Evolutionary conservation across 2,888 invertebrate species (phyloP).

Genomic region (Phengaris arion): DNA sequence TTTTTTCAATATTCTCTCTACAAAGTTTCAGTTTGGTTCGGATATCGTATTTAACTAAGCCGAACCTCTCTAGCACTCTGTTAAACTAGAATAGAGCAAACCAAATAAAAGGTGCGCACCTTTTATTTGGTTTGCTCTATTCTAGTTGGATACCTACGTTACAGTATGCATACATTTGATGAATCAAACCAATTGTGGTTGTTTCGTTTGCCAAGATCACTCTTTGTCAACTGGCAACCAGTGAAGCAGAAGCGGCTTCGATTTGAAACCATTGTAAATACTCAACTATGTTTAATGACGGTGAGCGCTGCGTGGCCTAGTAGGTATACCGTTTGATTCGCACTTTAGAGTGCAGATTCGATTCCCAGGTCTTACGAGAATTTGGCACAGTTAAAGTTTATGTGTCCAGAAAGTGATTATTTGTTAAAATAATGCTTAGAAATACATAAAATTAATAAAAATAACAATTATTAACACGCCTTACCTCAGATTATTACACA

Average conservation of each 20-base stretch:
- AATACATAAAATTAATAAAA: too few relatives aligned
- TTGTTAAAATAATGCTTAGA: too few relatives aligned
- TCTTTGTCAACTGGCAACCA: not conserved
- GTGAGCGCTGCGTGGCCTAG: too few relatives aligned
- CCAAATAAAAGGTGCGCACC: not conserved
- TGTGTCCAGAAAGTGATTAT: too few relatives aligned
- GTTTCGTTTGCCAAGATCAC: not conserved
- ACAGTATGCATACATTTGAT: not conserved
- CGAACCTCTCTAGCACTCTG: not conserved
- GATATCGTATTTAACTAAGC: conserved; percentile 18
- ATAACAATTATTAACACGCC: too few relatives aligned
- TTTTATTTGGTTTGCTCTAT: too few relatives aligned
- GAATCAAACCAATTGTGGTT: not conserved
- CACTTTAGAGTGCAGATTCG: too few relatives aligned
- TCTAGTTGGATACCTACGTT: too few relatives aligned
- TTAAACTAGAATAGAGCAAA: not conserved
- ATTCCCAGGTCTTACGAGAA: too few relatives aligned
- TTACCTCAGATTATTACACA: too few relatives aligned
- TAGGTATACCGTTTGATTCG: too few relatives aligned
- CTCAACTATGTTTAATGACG: not conserved
- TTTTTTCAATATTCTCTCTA: not conserved
- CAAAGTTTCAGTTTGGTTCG: not conserved
- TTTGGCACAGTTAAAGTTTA: too few relatives aligned
- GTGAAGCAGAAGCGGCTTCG: not conserved
- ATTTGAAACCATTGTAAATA: not conserved